phyloP scores from a whole-genome alignment of 2,113 vertebrate species.

The Paedocypris sp. region DNA sequence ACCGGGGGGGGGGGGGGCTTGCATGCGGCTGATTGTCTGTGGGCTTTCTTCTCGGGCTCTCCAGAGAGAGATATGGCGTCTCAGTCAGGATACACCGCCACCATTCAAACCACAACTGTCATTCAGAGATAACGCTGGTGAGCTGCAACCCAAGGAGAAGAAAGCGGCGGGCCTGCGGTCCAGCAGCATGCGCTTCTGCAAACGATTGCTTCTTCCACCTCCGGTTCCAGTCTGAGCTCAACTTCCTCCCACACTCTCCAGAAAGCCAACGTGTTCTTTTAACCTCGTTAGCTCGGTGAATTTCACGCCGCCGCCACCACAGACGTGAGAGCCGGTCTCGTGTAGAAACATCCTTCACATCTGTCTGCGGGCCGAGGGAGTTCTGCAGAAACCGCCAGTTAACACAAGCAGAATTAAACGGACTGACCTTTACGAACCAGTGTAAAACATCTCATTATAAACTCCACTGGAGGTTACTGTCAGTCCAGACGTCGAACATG shows the following conservation, averaged over 20 bases:
- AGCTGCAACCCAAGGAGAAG: slow-evolving; percentile 17
- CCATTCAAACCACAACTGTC: slow-evolving; percentile 70
- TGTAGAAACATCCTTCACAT: too few relatives aligned
- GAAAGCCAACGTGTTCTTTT: slow-evolving; percentile 35
- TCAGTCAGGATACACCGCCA: slow-evolving; percentile 61
- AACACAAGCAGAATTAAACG: slow-evolving; percentile 11
- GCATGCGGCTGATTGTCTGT: slow-evolving; percentile 66
- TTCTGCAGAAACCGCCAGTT: too few relatives aligned
- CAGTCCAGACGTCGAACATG: too few relatives aligned
- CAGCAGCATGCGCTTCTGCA: slow-evolving; percentile 45
- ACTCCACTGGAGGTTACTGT: neutral
- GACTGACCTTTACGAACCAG: neutral
- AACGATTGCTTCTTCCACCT: slow-evolving; percentile 18
- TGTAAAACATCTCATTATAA: neutral
- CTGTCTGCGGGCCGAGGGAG: too few relatives aligned
- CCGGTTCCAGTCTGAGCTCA: slow-evolving; percentile 22
- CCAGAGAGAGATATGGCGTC: slow-evolving; percentile 53
- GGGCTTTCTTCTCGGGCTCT: slow-evolving; percentile 40
- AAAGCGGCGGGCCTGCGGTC: slow-evolving; percentile 46
- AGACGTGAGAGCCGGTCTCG: slow-evolving; percentile 12
- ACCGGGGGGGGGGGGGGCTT: slow-evolving; percentile 56
- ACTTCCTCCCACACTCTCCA: slow-evolving; percentile 37
- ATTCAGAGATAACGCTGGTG: slow-evolving; percentile 59
- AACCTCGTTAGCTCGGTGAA: slow-evolving; percentile 27
- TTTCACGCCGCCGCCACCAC: slow-evolving; percentile 26